Base-by-base conservation (phyloP, 2,888 invertebrate genomes). In the Caenorhabditis sp. region DNA sequence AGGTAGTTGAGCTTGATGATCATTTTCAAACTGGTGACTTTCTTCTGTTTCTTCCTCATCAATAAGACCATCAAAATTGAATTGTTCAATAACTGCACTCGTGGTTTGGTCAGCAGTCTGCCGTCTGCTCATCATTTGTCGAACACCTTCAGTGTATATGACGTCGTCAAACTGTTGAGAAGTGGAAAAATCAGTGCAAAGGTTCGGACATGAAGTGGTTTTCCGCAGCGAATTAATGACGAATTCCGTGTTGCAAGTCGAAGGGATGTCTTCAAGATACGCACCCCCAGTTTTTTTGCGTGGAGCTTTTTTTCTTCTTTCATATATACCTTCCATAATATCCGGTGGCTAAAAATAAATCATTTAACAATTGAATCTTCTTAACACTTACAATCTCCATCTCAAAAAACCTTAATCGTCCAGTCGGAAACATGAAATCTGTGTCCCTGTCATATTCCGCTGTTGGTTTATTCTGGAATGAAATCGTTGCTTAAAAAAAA, bases 401-500 rank as follows among this genome's bases (percentile, higher is more conserved):
- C 51, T 76, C 76, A 18, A 67, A 76, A n/a, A 67, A 76, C 18
- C 76, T 0, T 6, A 76, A 5, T 26, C 35, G 60, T 22, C 76
- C 76, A 2, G 9, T 40, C 5, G 76, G 76, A 11, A 67, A 67
- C 76, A 76, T 61, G n/a, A 11, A 68, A 5, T 44, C 28, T 1
- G 60, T 44, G 0, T 44, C 20, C 3, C 9, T 0, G 26, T 76
- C 61, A 20, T 76, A 76, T 0, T 18, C 18, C 1, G 61, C 76
- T 6, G 44, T 61, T 40, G 55, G 67, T 8, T 61, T 64, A 13
- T 28, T 28, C 20, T 32, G 32, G 1, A 28, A 53, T 26, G 15
- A 9, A 24, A 11, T 26, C 56, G 9, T 24, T 51, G 2, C 4
- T 6, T 32, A 32, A 11, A 24, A 3, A 2, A 47, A 47, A 47